Percentiles rank a stretch among this genome's conserved stretches.
phyloP scores from a whole-genome alignment of 2,888 invertebrate species.

The Actias luna region DNA sequence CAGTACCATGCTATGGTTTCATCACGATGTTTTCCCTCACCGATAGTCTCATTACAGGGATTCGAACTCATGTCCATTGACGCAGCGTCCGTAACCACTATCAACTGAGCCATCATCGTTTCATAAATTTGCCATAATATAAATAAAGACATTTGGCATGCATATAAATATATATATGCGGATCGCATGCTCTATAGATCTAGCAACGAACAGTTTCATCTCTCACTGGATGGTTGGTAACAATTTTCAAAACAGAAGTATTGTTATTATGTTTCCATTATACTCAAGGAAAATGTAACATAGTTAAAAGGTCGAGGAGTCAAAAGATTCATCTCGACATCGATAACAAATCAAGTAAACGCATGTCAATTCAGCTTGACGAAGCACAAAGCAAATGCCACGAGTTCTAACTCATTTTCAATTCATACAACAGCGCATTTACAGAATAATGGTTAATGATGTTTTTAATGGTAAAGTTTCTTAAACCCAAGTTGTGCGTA shows the following conservation, averaged over 20 bases:
- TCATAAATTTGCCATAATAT: too few relatives aligned
- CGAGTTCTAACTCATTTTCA: not conserved
- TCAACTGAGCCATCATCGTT: too few relatives aligned
- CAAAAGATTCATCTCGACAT: not conserved
- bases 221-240: too few relatives aligned
- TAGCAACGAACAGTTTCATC: too few relatives aligned
- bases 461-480: not conserved
- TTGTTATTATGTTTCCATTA: not conserved
- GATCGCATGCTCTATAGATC: too few relatives aligned
- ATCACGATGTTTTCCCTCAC: too few relatives aligned
- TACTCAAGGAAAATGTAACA: not conserved
- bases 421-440: not conserved
- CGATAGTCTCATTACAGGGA: too few relatives aligned
- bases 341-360: not conserved
- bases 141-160: too few relatives aligned
- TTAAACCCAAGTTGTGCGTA: not conserved
- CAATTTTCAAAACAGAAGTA: not conserved
- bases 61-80: too few relatives aligned
- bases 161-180: too few relatives aligned
- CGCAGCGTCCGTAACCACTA: too few relatives aligned
- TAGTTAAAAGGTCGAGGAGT: slow-evolving; percentile 4
- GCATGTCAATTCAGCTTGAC: not conserved
- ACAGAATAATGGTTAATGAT: not conserved
- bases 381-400: not conserved
- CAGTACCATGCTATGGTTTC: too few relatives aligned